Base-by-base conservation (phyloP, 2,888 invertebrate species). In the Antheraea yamamai region DNA sequence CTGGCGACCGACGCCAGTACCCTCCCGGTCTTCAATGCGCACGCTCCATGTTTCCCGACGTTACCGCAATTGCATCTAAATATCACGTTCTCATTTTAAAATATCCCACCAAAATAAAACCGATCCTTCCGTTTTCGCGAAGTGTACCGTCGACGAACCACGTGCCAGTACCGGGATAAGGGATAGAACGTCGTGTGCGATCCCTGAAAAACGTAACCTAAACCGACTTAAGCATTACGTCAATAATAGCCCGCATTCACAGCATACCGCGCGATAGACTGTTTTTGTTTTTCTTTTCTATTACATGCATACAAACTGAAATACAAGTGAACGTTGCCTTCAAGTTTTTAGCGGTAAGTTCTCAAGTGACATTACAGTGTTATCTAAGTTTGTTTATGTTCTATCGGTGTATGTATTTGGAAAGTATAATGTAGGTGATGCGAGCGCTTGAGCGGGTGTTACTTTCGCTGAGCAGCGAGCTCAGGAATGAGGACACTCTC, bases 401-500 rank as follows among this genome's bases (percentile, higher is more conserved):
- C 79, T 80, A 80, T 52, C 30, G 64, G 39, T 70, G 79, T 83
- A 80, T 85, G 79, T 84, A 80, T 85, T 84, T 85, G 83, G 82
- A 81, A 79, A 83, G 83, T 80, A 84, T 85, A 85, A 87, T 83
- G 84, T 87, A 86, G 85, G 85, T 84, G 82, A 84, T 85, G 83
- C 85, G 85, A 84, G 84, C 85, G 87, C 81, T 80, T 78, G 81
- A 85, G 83, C 83, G 80, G 86, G 61, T 66, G 30, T 86, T 88
- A 92, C 91, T 92, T 92, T 92, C 91, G 85, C 91, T 89, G 83
- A 82, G 83, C 77, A 81, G 81, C 82, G 84, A 85, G 84, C 85
- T 84, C 82, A 85, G 84, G 86, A 93, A 93, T 91, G 92, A 88
- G 93, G 91, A 85, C 88, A 85, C 82, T 89, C 88, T 91, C 88